Base-by-base conservation (phyloP, 1,140 invertebrate genomes). In the Formica exsecta region DNA sequence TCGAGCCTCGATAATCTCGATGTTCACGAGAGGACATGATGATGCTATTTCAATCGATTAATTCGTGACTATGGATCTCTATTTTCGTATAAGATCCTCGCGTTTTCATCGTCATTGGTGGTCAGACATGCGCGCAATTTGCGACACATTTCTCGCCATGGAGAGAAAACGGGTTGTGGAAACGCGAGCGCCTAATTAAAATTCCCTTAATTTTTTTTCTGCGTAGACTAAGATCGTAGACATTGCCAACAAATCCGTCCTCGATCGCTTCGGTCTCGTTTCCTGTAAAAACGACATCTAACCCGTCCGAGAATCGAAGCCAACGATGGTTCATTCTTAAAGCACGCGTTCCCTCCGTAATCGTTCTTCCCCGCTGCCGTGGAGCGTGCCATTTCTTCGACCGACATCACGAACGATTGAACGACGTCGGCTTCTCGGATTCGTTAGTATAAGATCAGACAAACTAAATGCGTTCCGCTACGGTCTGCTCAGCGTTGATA, bases 401-500 rank as follows among this genome's bases (percentile, higher is more conserved):
- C 19, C 61, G 81, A 85, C 29, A 65, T 65, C 11, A 85, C 48
- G 19, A 73, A 73, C 68, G 66, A 61, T 41, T 61, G 51, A 51
- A 61, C 44, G 16, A 80, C 16, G 38, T 74, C 68, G 66, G 25
- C 36, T 74, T 83, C 22, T 73, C 51, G 29, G 36, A 81, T 73
- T 81, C 79, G 68, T 61, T 36, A 48, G 29, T 62, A 44, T 62
- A 61, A 83, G 54, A 74, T 41, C 73, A 36, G 79, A 83, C 54
- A 83, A 83, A 83, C 68, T 74, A 74, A 81, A 81, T 41, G 16
- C 48, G 41, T 77, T 54, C 44, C 44, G 74, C 61, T 48, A 81
- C 36, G 48, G 54, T 79, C 61, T 79, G 76, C 13, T 25, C 13
- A 79, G 51, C 76, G 32, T 70, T 73, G 68, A 61, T 83, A 83